Evolutionary conservation across 1,140 invertebrate species (phyloP).

Genomic region (Orius insidiosus): DNA sequence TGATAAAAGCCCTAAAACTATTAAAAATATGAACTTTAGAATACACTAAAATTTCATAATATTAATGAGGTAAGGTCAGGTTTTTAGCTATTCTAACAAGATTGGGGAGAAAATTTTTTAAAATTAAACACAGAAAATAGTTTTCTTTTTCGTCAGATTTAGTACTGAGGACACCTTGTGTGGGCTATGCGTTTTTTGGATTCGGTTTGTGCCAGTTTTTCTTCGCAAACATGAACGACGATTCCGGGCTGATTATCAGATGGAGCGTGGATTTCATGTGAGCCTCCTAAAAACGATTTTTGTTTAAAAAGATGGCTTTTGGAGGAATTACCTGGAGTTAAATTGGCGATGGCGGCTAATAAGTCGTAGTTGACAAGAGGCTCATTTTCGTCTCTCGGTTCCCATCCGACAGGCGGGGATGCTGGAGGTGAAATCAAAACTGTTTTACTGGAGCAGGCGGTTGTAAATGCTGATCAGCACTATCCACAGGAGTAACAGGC

Average conservation of each 20-base stretch:
- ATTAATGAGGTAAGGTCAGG: too few species aligned
- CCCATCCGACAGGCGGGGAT: slow-evolving; percentile 92
- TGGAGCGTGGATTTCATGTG: slow-evolving; percentile 67
- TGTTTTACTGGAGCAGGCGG: slow-evolving; percentile 90
- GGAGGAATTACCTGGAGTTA: slow-evolving; percentile 52
- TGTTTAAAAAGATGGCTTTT: too few species aligned
- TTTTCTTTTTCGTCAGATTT: slow-evolving; percentile 11
- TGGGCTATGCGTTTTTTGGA: slow-evolving; percentile 27
- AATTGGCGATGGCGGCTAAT: slow-evolving; percentile 70
- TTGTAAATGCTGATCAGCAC: slow-evolving; percentile 60
- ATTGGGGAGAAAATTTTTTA: too few species aligned
- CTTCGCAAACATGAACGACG: slow-evolving; percentile 61
- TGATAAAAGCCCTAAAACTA: too few species aligned
- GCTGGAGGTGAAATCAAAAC: slow-evolving; percentile 97
- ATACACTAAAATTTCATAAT: too few species aligned
- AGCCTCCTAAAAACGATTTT: slow-evolving; percentile 31
- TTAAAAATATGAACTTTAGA: too few species aligned
- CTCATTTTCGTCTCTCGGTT: slow-evolving; percentile 70
- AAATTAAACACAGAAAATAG: too few species aligned
- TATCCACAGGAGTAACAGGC: slow-evolving; percentile 61
- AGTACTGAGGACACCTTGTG: slow-evolving; percentile 29
- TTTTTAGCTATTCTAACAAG: too few species aligned
- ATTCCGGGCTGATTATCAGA: slow-evolving; percentile 74
- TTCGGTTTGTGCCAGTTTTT: slow-evolving; percentile 20
- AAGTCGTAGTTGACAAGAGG: slow-evolving; percentile 91